A percentile compares a stretch with the other conserved stretches of the same genome.
Conservation (phyloP, 2,888 invertebrate genomes). For the Pardosa pseudoannulata region DNA sequence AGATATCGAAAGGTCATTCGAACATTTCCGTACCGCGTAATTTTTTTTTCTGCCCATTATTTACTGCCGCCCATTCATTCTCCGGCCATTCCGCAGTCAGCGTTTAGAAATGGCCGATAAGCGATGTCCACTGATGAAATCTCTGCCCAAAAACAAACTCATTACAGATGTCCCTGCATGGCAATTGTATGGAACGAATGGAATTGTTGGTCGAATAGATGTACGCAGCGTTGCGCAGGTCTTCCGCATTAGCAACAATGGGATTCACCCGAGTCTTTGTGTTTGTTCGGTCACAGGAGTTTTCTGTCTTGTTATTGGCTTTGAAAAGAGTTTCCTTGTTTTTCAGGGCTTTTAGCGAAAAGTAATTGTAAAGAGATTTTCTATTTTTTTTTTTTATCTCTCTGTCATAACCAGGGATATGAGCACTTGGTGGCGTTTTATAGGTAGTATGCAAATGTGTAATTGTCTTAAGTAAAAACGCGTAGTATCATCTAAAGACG, state of each 20-base stretch:
- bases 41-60: not conserved
- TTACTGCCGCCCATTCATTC: not conserved
- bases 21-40: not conserved
- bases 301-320: not conserved
- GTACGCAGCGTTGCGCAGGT: not conserved
- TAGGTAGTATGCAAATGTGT: too few relatives aligned
- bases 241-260: not conserved
- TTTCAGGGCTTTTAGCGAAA: not conserved
- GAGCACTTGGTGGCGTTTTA: too few relatives aligned
- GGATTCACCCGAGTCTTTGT: slow-evolving; percentile 8
- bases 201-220: not conserved
- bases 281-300: slow-evolving; percentile 1
- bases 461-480: too few relatives aligned
- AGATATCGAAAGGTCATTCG: not conserved
- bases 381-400: too few relatives aligned
- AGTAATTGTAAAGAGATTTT: too few relatives aligned
- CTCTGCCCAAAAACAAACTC: slow-evolving; percentile 11
- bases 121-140: not conserved
- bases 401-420: too few relatives aligned
- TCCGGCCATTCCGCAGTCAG: not conserved
- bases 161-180: slow-evolving; percentile 16
- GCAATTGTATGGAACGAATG: not conserved
- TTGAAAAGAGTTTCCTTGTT: slow-evolving; percentile 17
- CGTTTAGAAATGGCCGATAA: not conserved
- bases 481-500: too few relatives aligned